Evolutionary conservation across 2,888 invertebrate species (phyloP).

Genomic region (Malthinus flaveolus): DNA sequence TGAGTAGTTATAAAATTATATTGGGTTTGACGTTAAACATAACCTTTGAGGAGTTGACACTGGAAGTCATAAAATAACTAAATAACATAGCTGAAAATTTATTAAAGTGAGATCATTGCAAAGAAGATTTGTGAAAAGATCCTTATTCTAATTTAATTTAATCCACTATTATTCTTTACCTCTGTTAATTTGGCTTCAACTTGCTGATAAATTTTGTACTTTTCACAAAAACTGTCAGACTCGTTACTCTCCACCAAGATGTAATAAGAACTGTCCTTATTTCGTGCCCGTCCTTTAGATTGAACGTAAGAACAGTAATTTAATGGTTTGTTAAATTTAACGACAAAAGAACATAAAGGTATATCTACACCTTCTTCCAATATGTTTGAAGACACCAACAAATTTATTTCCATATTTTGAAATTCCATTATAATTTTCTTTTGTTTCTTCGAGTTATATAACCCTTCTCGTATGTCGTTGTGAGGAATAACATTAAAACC

Average conservation of each 20-base stretch:
- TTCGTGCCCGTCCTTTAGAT: conserved; percentile 87
- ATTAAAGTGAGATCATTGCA: too few relatives aligned
- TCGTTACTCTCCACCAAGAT: conserved; percentile 57
- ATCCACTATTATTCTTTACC: conserved; percentile 44
- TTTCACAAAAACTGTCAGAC: conserved; percentile 37
- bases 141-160: too few relatives aligned
- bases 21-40: too few relatives aligned
- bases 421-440: conserved; percentile 61
- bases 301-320: conserved; percentile 86
- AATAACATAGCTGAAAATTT: too few relatives aligned
- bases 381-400: conserved; percentile 76
- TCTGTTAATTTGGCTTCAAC: conserved; percentile 61
- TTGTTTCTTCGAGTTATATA: conserved; percentile 57
- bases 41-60: too few relatives aligned
- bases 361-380: conserved; percentile 91
- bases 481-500: conserved; percentile 66
- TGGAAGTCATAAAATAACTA: too few relatives aligned
- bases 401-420: conserved; percentile 62
- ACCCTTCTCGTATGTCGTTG: conserved; percentile 60
- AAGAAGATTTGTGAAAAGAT: too few relatives aligned
- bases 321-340: conserved; percentile 71
- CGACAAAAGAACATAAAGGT: conserved; percentile 76
- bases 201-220: conserved; percentile 50
- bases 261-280: conserved; percentile 62
- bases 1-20: too few relatives aligned